phyloP scores from a whole-genome alignment of 2,888 invertebrate genomes.

The Yponomeuta cagnagella region DNA sequence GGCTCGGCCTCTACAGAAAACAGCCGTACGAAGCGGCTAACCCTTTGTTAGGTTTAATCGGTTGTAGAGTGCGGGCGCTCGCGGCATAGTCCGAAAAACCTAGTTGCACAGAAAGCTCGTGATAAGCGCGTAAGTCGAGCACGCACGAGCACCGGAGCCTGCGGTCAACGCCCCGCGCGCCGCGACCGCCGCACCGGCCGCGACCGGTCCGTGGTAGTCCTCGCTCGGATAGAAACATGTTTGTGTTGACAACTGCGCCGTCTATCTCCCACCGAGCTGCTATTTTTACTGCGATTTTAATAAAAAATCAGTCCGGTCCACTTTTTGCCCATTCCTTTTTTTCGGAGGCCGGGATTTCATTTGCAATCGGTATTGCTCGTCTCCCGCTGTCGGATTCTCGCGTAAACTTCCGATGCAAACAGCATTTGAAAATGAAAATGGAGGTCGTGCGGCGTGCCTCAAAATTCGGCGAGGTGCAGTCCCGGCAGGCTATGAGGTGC shows the following conservation, averaged over 20 bases:
- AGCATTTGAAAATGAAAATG: neutral
- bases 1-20: no score
- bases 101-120: conserved; percentile 10
- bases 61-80: neutral
- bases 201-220: neutral
- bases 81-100: conserved; percentile 12
- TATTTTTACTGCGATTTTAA: neutral
- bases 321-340: neutral
- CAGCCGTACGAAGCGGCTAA: neutral
- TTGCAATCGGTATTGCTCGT: neutral
- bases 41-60: neutral
- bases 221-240: neutral
- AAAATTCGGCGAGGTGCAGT: neutral
- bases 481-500: neutral
- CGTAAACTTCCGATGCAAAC: neutral
- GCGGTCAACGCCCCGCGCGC: neutral
- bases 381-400: neutral
- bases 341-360: neutral
- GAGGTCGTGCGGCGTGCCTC: neutral
- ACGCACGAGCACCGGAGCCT: neutral
- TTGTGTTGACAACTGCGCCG: conserved; percentile 12
- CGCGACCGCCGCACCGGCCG: no score
- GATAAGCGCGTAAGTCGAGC: conserved; percentile 9
- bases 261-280: conserved; percentile 7
- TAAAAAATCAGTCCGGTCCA: neutral